phyloP scores from a whole-genome alignment of 2,113 vertebrate genomes.

The Lampris megalopsis region DNA sequence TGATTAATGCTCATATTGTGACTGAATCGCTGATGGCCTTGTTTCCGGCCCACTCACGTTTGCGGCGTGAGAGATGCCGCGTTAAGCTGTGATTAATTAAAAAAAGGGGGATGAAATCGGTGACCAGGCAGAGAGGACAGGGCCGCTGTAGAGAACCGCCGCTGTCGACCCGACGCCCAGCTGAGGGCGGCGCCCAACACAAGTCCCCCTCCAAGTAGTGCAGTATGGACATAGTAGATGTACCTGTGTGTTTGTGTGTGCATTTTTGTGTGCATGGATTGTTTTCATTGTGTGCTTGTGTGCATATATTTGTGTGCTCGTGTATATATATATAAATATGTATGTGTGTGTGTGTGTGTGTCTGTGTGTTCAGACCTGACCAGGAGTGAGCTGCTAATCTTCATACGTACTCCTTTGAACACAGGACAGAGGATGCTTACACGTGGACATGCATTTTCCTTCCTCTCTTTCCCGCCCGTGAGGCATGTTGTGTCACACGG shows the following conservation, averaged over 20 bases:
- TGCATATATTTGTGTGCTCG: not conserved
- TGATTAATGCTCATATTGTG: slow-evolving; percentile 1
- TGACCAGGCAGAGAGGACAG: slow-evolving; percentile 4
- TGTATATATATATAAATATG: not conserved
- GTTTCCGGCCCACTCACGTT: not conserved
- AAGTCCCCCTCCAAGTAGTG: too few species aligned
- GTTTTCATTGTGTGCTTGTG: not conserved
- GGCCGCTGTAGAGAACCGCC: not conserved
- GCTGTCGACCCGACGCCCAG: not conserved
- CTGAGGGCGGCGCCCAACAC: not conserved
- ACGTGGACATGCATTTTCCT: too few species aligned
- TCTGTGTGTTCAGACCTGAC: too few species aligned
- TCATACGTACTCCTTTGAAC: too few species aligned
- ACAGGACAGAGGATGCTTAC: too few species aligned
- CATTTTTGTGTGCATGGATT: not conserved
- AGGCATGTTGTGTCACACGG: too few species aligned
- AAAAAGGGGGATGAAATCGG: slow-evolving; percentile 8
- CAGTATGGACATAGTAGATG: not conserved
- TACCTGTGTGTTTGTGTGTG: slow-evolving; percentile 1
- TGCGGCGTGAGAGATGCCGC: not conserved
- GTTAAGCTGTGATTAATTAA: slow-evolving; percentile 41
- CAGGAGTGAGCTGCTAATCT: too few species aligned
- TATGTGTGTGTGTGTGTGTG: not conserved
- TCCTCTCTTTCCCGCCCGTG: too few species aligned
- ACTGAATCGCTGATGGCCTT: slow-evolving; percentile 4